A percentile compares a stretch with the other conserved stretches of the same genome.
These are phyloP conservation scores for Sphecodes monilicornis DNA, from an alignment of 2,888 invertebrate genomes.

Conservation along the genomic window DNA sequence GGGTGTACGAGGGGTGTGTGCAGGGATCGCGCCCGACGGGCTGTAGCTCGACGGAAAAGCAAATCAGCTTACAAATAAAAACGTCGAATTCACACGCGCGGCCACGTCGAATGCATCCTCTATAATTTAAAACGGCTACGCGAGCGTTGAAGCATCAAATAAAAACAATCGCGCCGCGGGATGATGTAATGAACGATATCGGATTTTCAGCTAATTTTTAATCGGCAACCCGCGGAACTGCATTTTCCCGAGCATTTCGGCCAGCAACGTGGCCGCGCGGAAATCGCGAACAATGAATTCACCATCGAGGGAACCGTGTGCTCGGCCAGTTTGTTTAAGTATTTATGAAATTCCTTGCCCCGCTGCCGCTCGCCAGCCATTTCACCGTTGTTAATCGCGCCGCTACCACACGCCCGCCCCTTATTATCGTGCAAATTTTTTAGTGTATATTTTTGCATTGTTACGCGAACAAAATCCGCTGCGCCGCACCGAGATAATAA, in stretches of 20 bases:
- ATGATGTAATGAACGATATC: conserved; percentile 71
- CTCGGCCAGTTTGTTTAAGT: conserved; percentile 43
- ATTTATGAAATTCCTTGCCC: conserved; percentile 58
- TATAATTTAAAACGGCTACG: conserved; percentile 68
- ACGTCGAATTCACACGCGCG: conserved; percentile 69
- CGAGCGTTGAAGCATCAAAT: conserved; percentile 70
- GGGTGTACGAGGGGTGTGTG: not conserved
- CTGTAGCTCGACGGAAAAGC: conserved; percentile 50
- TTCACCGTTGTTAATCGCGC: conserved; percentile 32
- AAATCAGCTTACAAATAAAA: conserved; percentile 73
- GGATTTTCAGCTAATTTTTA: conserved; percentile 66
- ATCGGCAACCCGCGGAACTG: conserved; percentile 53
- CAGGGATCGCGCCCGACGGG: conserved; percentile 3
- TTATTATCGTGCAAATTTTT: conserved; percentile 59
- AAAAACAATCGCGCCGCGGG: conserved; percentile 64
- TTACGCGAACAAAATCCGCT: not conserved
- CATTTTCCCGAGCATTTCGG: conserved; percentile 44
- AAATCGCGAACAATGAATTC: conserved; percentile 44
- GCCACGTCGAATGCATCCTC: conserved; percentile 65
- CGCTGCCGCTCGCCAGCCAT: not conserved
- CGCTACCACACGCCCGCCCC: not conserved
- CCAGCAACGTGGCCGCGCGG: conserved; percentile 36
- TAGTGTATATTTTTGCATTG: conserved; percentile 22
- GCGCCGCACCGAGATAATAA: not conserved
- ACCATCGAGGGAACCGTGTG: conserved; percentile 6